Base-by-base conservation (phyloP, 2,797 vertebrate genomes). In the Tadarida brasiliensis region DNA sequence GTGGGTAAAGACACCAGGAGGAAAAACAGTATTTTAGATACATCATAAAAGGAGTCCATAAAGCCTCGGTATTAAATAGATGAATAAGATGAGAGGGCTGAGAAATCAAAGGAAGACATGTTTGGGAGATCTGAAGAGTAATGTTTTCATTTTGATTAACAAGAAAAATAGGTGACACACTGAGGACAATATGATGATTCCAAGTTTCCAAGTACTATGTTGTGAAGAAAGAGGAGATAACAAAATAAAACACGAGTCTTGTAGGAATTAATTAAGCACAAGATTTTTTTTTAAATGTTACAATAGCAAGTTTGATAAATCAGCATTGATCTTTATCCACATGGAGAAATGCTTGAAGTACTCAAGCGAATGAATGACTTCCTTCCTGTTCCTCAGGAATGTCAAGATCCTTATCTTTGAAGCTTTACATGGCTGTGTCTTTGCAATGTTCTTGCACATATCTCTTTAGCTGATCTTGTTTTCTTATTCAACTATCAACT, bases 81-180 rank as follows among this genome's bases (percentile, higher is more conserved):
- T 49, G 84, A 92, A 87, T 90, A 44, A 91, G 22, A 30, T 35
- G 47, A 71, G 7, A 65, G 39, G 74, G 11, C 51, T 57, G 1
- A 88, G 35, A 94, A 96, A 87, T 59, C 12, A 73, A 90, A 89
- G 30, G 5, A 87, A 85, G 63, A 63, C 39, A 49, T 73, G 1
- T 88, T n/a, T 73, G 19, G 28, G 3, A 7, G 2, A 63, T 26
- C 5, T 51, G 16, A 22, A 67, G 56, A 85, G 61, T 26, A 14
- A 74, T 61, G 14, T 44, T n/a, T 63, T 30, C 28, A 47, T 74
- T 61, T 74, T 63, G 17, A 89, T 57, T 26, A 90, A 65, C 39
- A 22, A 61, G 73, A 33, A 26, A 39, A 74, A 82, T 76, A 26
- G 3, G 12, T 85, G 26, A 56, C 16, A 51, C 35, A 12, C 12